Base-by-base conservation (phyloP, 2,888 invertebrate genomes). In the Ophion ellenae region DNA sequence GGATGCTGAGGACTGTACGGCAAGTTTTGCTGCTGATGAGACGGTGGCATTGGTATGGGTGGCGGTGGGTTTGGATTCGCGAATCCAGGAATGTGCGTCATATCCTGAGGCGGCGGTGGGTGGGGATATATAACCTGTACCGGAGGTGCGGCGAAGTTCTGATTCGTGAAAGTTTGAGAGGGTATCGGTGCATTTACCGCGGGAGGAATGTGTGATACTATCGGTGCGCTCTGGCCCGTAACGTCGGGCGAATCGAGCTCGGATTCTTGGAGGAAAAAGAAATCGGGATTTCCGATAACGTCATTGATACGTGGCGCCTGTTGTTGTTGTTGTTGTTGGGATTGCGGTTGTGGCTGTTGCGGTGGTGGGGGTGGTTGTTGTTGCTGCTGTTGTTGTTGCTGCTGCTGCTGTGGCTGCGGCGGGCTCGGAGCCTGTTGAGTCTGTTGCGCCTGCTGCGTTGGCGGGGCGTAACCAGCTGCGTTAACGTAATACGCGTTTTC, bases 211-310 rank as follows among this genome's bases (percentile, higher is more conserved):
- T 94, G 95, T 81, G 94, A 92, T 69, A 94, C 92, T 59, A 92
- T 92, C 24, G 90, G 86, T 82, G 84, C 76, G 59, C 77, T 86
- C 76, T 89, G 90, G 77, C 95, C 95, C 2, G 95, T 94, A 32
- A 95, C 94, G 45, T 96, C 96, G 0, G 97, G 97, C 75, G 97
- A 96, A 93, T 98, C 98, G 88, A 98, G 95, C 94, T 98, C 98
- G 32, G 98, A 98, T 92, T 99, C 98, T 95, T 99, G 98, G 81
- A 98, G 95, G 94, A 97, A 97, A 93, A 96, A 97, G 94, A 97
- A 97, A 93, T 96, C 97, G 83, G 97, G 97, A 9, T 92, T 92
- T 45, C 97, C 97, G 88, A 97, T 96, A 47, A 97, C 97, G 91
- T 97, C 97, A 14, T 97, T 95, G 86, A 97, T 95, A 4, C 97